A percentile compares a stretch with the other conserved stretches of the same genome.
phyloP scores from a whole-genome alignment of 2,797 vertebrate species.

The Melanotaenia pygmaea region DNA sequence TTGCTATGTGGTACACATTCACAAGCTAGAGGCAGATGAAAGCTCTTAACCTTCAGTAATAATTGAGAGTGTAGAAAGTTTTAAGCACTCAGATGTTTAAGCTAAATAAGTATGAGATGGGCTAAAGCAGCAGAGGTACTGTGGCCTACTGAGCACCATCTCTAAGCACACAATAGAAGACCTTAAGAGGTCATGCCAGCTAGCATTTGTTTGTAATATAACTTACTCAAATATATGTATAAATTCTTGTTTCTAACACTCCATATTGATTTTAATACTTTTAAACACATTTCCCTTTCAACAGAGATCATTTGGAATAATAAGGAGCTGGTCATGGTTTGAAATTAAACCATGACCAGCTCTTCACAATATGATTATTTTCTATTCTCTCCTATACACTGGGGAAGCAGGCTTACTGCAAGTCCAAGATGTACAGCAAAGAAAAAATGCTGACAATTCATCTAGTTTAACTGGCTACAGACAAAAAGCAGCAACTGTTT shows the following conservation, averaged over 20 bases:
- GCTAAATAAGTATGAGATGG: neutral
- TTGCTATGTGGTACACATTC: neutral
- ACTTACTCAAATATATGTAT: neutral
- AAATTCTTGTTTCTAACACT: neutral
- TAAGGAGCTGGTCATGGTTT: neutral
- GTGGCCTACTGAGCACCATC: neutral
- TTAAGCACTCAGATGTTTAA: neutral
- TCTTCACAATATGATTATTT: neutral
- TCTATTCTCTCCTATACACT: constrained; percentile 7
- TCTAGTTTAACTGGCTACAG: constrained; percentile 1
- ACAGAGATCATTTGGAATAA: neutral
- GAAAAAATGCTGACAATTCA: constrained; percentile 10
- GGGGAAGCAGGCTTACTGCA: neutral
- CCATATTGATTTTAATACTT: neutral
- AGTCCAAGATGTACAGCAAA: neutral
- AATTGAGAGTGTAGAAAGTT: neutral
- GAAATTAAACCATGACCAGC: neutral
- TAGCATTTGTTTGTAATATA: neutral
- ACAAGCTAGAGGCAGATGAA: neutral
- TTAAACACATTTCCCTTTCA: neutral
- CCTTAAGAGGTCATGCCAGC: neutral
- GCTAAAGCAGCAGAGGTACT: neutral
- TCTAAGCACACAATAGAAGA: neutral
- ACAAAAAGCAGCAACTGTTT: neutral
- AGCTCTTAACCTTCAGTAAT: neutral